A percentile compares a stretch with the other conserved stretches of the same genome.
Conservation (phyloP, 2,797 vertebrate species). For the Periophthalmus magnuspinnatus region DNA sequence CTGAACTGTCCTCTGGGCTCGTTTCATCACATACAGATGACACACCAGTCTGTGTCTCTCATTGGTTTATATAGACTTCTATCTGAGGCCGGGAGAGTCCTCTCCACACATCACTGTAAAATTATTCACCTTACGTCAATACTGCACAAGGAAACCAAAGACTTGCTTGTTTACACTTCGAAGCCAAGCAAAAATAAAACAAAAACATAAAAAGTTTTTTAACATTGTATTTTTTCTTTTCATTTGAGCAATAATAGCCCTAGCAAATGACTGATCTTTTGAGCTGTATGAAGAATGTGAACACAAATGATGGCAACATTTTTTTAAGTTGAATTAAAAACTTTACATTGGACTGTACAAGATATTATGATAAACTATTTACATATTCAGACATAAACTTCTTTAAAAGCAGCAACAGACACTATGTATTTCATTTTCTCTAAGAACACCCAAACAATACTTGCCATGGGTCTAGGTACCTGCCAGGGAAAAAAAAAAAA, state of each 20-base stretch:
- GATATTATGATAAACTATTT: conserved; percentile 99
- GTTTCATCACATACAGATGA: conserved; percentile 75
- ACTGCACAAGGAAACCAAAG: conserved; percentile 97
- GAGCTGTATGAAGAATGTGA: conserved; percentile 93
- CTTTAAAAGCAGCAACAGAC: conserved; percentile 99
- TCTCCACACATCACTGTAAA: conserved; percentile 92
- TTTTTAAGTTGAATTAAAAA: conserved; percentile 99
- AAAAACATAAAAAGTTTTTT: conserved; percentile 69
- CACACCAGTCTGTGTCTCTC: conserved; percentile 86
- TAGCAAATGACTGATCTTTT: conserved; percentile 88
- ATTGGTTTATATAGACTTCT: conserved; percentile 66
- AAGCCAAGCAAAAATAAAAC: conserved; percentile 86
- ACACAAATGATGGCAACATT: conserved; percentile 94
- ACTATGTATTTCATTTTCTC: conserved; percentile 89
- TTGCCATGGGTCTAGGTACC: conserved; percentile 92
- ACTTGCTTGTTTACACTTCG: conserved; percentile 94
- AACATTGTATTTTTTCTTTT: conserved; percentile 74
- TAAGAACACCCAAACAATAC: conserved; percentile 94
- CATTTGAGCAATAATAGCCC: conserved; percentile 85
- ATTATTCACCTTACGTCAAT: conserved; percentile 95
- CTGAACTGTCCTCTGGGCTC: conserved; percentile 88
- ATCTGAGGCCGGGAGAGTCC: conserved; percentile 86
- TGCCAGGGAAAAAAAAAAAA: conserved; percentile 77
- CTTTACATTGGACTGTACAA: conserved; percentile 99
- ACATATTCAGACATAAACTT: conserved; percentile 99